Evolutionary conservation across 2,797 vertebrate species (phyloP).

Genomic region (Muscicapa striata): DNA sequence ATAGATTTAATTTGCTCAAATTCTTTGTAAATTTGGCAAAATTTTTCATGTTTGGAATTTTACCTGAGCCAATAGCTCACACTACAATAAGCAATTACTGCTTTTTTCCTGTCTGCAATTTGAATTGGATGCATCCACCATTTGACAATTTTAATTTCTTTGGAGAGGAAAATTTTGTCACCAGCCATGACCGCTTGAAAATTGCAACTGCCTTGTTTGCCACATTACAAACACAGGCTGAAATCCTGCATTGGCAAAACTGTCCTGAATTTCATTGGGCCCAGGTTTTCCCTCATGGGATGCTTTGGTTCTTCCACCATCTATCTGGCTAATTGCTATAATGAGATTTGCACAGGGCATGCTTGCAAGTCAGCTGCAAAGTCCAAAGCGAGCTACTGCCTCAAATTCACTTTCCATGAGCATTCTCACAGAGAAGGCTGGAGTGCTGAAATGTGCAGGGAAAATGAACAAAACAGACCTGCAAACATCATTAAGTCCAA

Average conservation of each 20-base stretch:
- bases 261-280: background rate
- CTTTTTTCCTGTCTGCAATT: background rate
- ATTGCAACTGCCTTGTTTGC: conserved; percentile 8
- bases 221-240: background rate
- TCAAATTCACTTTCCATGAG: conserved; percentile 22
- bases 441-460: background rate
- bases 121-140: background rate
- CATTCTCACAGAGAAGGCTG: background rate
- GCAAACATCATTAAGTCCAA: conserved; percentile 13
- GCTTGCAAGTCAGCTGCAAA: background rate
- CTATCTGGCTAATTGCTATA: conserved; percentile 37
- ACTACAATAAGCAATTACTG: background rate
- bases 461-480: conserved; percentile 7
- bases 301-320: background rate
- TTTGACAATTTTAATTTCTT: background rate
- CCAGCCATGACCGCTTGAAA: background rate
- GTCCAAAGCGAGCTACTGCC: conserved; percentile 25
- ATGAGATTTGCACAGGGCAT: conserved; percentile 41
- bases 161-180: background rate
- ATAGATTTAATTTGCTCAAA: background rate
- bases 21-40: background rate
- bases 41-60: background rate
- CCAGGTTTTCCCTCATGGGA: background rate
- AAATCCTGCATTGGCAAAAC: background rate
- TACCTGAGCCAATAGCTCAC: background rate